These are phyloP conservation scores for Corythornis cristatus DNA, from an alignment of 2,113 vertebrate species.

Conservation along the genomic window DNA sequence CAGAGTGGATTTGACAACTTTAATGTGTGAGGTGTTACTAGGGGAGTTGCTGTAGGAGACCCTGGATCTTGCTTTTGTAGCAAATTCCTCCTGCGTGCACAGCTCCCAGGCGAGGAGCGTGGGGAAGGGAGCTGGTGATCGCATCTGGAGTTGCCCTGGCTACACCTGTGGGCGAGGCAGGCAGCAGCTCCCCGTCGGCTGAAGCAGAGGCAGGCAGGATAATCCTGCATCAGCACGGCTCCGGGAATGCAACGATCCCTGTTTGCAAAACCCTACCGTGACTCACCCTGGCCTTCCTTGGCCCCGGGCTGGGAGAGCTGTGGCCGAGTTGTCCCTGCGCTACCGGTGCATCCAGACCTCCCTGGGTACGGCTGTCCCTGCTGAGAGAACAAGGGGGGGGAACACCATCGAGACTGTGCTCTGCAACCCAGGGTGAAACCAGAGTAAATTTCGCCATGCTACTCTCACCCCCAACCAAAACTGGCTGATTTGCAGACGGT, in stretches of 20 bases:
- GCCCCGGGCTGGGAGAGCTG: background rate
- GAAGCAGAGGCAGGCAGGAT: background rate
- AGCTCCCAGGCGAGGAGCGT: background rate
- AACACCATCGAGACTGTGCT: background rate
- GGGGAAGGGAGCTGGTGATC: background rate
- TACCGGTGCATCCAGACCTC: background rate
- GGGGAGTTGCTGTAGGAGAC: background rate
- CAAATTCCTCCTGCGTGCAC: background rate
- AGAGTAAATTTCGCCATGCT: background rate
- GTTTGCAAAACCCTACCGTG: background rate
- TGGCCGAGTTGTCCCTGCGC: accelerated
- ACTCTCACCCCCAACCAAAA: background rate
- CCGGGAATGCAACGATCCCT: background rate
- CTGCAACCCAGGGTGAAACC: background rate
- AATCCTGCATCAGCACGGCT: background rate
- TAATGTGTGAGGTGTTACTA: accelerated
- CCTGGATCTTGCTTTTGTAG: background rate
- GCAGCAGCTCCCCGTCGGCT: background rate
- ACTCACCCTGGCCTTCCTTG: background rate
- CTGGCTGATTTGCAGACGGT: background rate
- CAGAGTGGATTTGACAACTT: background rate
- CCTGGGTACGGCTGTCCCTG: background rate
- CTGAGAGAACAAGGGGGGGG: background rate
- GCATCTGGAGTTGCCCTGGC: background rate
- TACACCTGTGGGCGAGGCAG: background rate